phyloP scores from a whole-genome alignment of 2,113 vertebrate species.

The Leucoraja erinaceus region DNA sequence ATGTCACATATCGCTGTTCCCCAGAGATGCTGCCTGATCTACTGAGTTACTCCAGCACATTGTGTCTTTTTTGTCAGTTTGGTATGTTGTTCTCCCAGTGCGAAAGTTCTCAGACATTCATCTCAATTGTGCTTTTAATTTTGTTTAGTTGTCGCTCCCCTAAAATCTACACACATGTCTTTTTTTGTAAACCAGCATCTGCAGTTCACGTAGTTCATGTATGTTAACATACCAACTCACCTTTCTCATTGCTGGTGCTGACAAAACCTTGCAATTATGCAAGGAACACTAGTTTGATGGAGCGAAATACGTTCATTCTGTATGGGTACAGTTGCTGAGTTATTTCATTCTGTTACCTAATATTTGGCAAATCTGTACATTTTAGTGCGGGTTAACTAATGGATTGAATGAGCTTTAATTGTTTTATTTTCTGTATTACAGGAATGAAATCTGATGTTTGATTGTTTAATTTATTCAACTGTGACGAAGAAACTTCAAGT shows the following conservation, averaged over 20 bases:
- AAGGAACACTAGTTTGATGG: background rate
- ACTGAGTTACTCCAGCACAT: too few species aligned
- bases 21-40: too few species aligned
- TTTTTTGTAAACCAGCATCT: too few species aligned
- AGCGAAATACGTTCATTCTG: background rate
- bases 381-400: background rate
- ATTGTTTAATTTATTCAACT: background rate
- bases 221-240: too few species aligned
- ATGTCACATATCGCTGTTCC: too few species aligned
- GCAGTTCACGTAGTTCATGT: too few species aligned
- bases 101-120: too few species aligned
- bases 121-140: too few species aligned
- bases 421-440: background rate
- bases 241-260: background rate
- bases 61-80: too few species aligned
- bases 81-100: too few species aligned
- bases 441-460: constrained; percentile 19
- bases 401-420: background rate
- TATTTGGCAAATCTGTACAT: background rate
- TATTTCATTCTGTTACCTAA: background rate
- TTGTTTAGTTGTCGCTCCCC: too few species aligned
- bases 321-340: background rate
- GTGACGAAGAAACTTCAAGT: background rate
- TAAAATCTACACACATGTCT: too few species aligned
- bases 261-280: background rate